Conservation (phyloP, 2,888 invertebrate species). For the Drosophila hamatofila region DNA sequence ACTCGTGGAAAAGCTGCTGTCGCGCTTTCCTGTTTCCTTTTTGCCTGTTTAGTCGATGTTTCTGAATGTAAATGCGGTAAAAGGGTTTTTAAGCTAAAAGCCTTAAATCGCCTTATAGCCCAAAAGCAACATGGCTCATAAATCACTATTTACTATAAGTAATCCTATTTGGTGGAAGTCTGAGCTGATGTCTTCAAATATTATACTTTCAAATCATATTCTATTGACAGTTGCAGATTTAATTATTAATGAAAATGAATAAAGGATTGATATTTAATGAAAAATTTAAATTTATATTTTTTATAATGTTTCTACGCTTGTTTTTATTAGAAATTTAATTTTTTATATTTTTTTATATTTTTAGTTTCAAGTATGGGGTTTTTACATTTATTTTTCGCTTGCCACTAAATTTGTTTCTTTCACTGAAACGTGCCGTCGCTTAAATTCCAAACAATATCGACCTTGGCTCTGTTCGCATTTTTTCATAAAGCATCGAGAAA, state of each 20-base stretch:
- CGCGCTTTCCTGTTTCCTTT: too few relatives aligned
- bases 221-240: too few relatives aligned
- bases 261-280: too few relatives aligned
- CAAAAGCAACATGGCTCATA: neutral
- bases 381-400: neutral
- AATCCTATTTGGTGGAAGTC: neutral
- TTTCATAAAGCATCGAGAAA: too few relatives aligned
- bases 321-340: too few relatives aligned
- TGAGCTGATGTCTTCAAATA: neutral
- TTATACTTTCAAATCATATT: neutral
- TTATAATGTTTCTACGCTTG: neutral
- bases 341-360: neutral
- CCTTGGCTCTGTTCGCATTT: neutral
- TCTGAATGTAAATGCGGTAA: neutral
- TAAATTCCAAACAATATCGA: constrained; percentile 3
- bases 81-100: neutral
- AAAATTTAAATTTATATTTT: too few relatives aligned
- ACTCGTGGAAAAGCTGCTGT: neutral
- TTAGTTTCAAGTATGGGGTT: neutral
- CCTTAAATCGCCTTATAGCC: neutral
- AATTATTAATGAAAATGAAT: too few relatives aligned
- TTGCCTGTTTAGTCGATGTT: neutral
- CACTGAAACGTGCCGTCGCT: neutral
- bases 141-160: neutral
- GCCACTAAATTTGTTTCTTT: neutral